Base-by-base conservation (phyloP, 37 sponge, comb jelly and placozoan genomes). In the Tethya wilhelma region DNA sequence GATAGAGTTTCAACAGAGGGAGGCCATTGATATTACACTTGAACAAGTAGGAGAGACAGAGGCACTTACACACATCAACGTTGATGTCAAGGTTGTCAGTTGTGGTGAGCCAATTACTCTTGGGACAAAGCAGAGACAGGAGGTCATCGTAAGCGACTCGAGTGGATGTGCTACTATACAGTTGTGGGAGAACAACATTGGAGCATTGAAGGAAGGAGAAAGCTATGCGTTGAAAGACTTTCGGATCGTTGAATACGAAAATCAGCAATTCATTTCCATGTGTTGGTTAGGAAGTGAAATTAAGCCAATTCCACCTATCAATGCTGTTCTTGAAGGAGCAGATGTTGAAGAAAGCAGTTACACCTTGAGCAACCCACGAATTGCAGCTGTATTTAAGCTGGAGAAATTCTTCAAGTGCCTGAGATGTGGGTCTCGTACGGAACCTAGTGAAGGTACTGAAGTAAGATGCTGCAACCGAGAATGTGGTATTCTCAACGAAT, bases 71-170 rank as follows among this genome's bases (percentile, higher is more conserved):
- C 9, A n/a, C 26, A 28, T 63, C 64, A 9, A 22, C 8, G 31
- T 63, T 22, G 7, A 9, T 28, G 26, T 63, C 9, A 63, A 63
- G 20, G 64, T 63, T 7, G 64, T 63, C 7, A 63, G 26, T 9
- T 63, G 64, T 28, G 26, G 31, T 22, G 64, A 63, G 20, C 64
- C 64, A 63, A 22, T 63, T 25, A 63, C 64, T n/a, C 31, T 63
- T 22, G 64, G 64, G 8, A 63, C 64, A 22, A 11, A 22, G 17
- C 64, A 63, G 31, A 63, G 20, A 28, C 64, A 63, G 20, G 64
- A 63, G 8, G 31, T 63, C 8, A 12, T 9, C 8, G 64, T 63
- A 7, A n/a, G 25, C 64, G 64, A 63, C 20, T 8, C 30, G 7
- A 63, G n/a, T 8, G 64, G 64, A 28, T 28, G 31, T 29, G 64